Evolutionary conservation across 2,888 invertebrate genomes (phyloP), one percentile per base, ranked within the genome.

Genomic region (Drosophila limbata): DNA sequence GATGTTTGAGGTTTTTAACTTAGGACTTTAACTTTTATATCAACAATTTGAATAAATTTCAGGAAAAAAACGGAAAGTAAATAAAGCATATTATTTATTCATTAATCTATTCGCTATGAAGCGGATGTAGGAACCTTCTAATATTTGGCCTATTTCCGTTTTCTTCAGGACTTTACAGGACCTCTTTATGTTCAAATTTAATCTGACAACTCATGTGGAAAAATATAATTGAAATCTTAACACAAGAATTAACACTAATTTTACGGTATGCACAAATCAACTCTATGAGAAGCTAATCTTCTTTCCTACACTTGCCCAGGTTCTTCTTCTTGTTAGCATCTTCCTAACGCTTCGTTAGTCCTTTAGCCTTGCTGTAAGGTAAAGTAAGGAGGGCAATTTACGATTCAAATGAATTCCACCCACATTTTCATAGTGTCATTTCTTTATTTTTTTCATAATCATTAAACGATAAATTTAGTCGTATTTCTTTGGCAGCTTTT

Each of bases 351-450:
- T 83, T 84, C 83, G 83, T 84, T 84, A 84, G 74, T 31, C 57
- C 57, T 57, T 68, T 52, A 40, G 45, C 53, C 60, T 66, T 44
- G 59, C 28, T 13, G 15, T 28, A 42, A 10, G 65, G 31, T 65
- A 59, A 59, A 69, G 71, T 76, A 69, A 88, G 75, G 56, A 79
- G 77, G 56, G 57, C 57, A 85, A 84, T 77, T 84, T 88, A 52
- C 74, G 69, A 77, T 85, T 80, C 70, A 81, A 86, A 89, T 87
- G 70, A 89, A 86, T 87, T 84, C 90, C 90, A 69, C 90, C 90
- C 81, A 82, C 90, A 81, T 90, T 90, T 88, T 69, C 82, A 72
- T 87, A 88, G 84, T 76, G 65, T 51, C 74, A 65, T 69, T 76
- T 80, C 70, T 73, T 71, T 57, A 69, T 63, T 79, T 81, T 80